Conservation (phyloP, 1,140 invertebrate species). For the Drosophila jambulina region DNA sequence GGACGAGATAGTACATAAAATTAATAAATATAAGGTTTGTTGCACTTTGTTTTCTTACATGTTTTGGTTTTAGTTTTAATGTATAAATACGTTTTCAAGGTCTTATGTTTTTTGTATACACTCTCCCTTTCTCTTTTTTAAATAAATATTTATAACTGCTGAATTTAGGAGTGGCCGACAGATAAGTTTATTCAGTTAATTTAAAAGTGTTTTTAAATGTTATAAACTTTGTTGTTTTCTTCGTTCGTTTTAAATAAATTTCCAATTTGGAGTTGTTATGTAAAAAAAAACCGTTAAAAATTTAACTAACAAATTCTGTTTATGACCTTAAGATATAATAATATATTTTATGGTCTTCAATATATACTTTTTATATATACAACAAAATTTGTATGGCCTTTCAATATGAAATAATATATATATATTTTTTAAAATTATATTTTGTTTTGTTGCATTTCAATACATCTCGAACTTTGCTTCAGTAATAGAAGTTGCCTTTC, state of each 20-base stretch:
- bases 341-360: too few species aligned
- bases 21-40: constrained; percentile 64
- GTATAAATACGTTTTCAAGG: not conserved
- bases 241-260: not conserved
- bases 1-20: constrained; percentile 68
- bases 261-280: not conserved
- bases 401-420: too few species aligned
- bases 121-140: not conserved
- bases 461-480: too few species aligned
- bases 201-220: not conserved
- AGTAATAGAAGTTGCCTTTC: too few species aligned
- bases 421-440: too few species aligned
- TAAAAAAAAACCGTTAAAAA: not conserved
- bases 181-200: not conserved
- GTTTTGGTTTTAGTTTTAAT: not conserved
- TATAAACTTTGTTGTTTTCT: not conserved
- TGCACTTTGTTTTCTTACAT: constrained; percentile 1
- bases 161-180: not conserved
- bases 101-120: constrained; percentile 1
- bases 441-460: too few species aligned
- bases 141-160: not conserved
- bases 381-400: too few species aligned
- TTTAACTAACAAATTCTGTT: too few species aligned
- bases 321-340: too few species aligned
- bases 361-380: too few species aligned